A percentile compares a stretch with the other conserved stretches of the same genome.
Evolutionary conservation across 30 jellyfish, hydroid and myxozoan genomes (phyloP).

Genomic region (Sanderia malayensis): DNA sequence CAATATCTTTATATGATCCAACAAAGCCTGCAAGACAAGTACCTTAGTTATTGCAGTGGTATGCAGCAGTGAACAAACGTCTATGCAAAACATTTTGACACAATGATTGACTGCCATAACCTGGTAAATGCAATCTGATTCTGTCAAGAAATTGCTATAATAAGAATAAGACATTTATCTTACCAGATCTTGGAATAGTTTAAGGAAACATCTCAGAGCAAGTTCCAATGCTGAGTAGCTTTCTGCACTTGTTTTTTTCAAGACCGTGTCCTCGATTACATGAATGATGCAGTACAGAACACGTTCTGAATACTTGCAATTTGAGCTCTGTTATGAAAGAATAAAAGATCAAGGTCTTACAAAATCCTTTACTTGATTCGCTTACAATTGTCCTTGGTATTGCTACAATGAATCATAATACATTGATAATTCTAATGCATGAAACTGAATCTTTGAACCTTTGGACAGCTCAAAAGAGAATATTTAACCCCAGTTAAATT

Average conservation of each 20-base stretch:
- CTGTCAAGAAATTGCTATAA: no score
- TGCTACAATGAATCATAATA: no score
- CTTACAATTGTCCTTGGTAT: not conserved
- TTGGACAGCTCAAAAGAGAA: not conserved
- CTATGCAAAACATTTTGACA: no score
- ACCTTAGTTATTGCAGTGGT: no score
- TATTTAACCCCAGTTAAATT: not conserved
- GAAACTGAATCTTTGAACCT: not conserved
- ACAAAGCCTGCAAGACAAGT: no score
- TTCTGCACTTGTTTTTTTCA: not conserved
- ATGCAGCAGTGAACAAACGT: no score
- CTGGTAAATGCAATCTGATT: no score
- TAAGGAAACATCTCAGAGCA: conserved; percentile 50
- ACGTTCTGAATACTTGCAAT: conserved; percentile 34
- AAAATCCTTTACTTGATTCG: not conserved
- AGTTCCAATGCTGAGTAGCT: conserved; percentile 27
- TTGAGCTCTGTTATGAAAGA: conserved; percentile 21
- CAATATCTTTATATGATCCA: conserved; percentile 43
- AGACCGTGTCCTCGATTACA: conserved; percentile 30
- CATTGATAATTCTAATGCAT: not conserved
- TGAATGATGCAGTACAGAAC: conserved; percentile 41
- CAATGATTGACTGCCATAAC: no score
- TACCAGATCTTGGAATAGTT: conserved; percentile 50
- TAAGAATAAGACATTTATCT: no score
- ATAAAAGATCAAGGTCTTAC: not conserved